Evolutionary conservation across 2,888 invertebrate genomes (phyloP).

Genomic region (Capitulum mitella): DNA sequence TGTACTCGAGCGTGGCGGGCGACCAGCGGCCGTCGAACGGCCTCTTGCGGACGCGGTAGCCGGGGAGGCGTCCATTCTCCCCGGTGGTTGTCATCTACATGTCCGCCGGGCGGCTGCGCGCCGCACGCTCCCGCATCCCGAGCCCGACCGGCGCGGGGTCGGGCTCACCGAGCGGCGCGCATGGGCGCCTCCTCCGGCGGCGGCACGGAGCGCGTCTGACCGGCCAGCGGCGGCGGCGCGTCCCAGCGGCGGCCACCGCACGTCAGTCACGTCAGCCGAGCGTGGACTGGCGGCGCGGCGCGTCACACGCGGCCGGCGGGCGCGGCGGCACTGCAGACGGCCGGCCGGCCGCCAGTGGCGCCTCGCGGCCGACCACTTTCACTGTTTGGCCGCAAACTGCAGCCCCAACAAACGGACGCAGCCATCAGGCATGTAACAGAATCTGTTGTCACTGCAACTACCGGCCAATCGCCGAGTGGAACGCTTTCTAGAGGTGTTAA

Average conservation of each 20-base stretch:
- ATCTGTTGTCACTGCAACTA: background rate
- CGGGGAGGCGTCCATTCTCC: background rate
- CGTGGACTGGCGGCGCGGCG: background rate
- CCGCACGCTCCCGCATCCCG: background rate
- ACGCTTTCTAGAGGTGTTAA: background rate
- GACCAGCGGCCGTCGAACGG: slow-evolving; percentile 14
- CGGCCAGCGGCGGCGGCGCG: too few species aligned
- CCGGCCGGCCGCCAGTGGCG: background rate
- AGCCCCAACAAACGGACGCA: background rate
- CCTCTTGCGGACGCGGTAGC: background rate
- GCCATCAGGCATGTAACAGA: background rate
- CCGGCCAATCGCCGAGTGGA: background rate
- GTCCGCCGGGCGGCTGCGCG: background rate
- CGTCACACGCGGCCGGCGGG: background rate
- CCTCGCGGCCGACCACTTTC: background rate
- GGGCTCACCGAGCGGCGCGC: too few species aligned
- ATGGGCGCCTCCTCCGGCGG: too few species aligned
- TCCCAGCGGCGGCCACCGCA: background rate
- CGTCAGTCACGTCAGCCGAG: background rate
- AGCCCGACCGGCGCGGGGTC: too few species aligned
- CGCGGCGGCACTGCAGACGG: background rate
- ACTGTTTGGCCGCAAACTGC: slow-evolving; percentile 16
- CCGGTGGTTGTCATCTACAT: slow-evolving; percentile 9
- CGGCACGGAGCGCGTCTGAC: too few species aligned
- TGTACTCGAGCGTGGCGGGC: background rate